Percentiles rank a stretch among this genome's conserved stretches.
Evolutionary conservation across 2,113 vertebrate genomes (phyloP).

Genomic region (Lates calcarifer): DNA sequence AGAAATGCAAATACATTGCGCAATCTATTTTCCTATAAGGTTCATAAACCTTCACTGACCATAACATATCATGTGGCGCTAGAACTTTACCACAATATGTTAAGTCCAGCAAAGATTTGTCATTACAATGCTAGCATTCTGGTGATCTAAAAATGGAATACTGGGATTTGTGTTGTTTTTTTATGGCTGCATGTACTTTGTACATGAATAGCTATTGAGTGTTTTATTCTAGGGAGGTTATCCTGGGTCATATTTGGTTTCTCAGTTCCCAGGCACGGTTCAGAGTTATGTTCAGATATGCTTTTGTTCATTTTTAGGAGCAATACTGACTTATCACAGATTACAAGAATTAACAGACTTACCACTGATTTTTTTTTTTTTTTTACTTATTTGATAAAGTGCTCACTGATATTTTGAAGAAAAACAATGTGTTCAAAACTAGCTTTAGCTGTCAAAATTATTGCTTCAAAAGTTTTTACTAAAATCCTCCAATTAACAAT

Average conservation of each 20-base stretch:
- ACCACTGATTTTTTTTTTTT: neutral
- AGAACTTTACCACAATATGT: neutral
- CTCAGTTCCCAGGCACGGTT: neutral
- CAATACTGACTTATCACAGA: neutral
- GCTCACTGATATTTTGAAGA: neutral
- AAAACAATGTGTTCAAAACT: neutral
- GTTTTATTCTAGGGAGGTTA: neutral
- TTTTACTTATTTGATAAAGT: neutral
- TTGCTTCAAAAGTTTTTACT: constrained; percentile 24
- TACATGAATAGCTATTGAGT: neutral
- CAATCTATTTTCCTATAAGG: neutral
- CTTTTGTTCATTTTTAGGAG: no score
- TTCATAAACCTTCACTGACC: no score
- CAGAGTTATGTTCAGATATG: neutral
- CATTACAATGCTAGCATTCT: neutral
- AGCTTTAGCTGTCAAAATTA: neutral
- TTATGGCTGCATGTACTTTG: neutral
- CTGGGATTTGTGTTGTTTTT: neutral
- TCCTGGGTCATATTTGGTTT: neutral
- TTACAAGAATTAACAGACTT: no score
- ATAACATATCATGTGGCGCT: neutral
- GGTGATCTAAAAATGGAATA: neutral
- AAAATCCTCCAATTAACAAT: neutral
- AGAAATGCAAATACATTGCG: neutral
- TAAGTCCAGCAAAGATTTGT: neutral